Evolutionary conservation across 1,140 invertebrate species (phyloP), one percentile per base, ranked within the genome.

Genomic region (Neodiprion fabricii): DNA sequence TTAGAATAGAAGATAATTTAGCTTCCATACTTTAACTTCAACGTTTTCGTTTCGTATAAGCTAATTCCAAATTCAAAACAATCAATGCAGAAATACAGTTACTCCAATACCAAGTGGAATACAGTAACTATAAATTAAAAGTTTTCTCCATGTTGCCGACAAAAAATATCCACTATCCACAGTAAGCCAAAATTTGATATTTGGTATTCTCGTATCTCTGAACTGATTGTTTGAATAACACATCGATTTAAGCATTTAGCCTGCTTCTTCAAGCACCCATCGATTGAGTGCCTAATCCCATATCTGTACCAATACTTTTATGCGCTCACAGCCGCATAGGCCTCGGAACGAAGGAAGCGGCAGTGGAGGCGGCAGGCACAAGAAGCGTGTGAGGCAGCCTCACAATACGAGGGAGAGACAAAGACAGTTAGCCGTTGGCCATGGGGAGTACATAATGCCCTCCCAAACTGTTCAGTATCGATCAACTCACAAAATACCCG

Each of bases 321-420:
- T 67, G 71, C 47, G 40, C 28, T 40, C 48, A 77, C 82, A 92
- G 91, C 92, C 91, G 49, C 92, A 93, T 80, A 88, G 91, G 81
- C 91, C 91, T 76, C 88, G 90, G 78, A 89, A 89, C 71, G 90
- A 91, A 79, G 88, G 90, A 21, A 79, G 85, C 8, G 80, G 84
- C 48, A 80, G 86, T 47, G 90, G 91, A 66, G 91, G 91, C 48
- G 90, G 91, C 74, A 89, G 95, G 70, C 93, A 95, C 81, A 95
- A 95, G 86, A 95, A 95, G 83, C 90, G 94, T 71, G 94, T 96
- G 8, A 91, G 96, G 49, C 93, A 95, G 76, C 95, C 95, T 47
- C 94, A 95, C 82, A 97, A 96, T 77, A 97, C 96, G 1, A 90
- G 95, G 77, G 96, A 97, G 83, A 90, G 94, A 76, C 95, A 96